Conservation (phyloP, 2,888 invertebrate genomes). For the Parnassius mnemosyne region DNA sequence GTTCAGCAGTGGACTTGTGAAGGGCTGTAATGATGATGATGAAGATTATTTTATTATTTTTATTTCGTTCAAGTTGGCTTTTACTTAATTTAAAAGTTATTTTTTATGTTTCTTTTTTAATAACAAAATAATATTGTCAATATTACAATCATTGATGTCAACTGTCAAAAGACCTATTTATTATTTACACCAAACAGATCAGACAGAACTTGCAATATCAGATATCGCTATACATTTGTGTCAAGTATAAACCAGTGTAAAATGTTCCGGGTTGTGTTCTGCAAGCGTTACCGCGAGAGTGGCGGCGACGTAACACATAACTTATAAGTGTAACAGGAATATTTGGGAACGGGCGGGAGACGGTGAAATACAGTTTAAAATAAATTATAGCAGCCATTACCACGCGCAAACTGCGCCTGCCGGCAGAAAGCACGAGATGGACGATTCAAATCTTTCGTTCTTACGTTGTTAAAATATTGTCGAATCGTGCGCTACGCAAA, state of each 20-base stretch:
- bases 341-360: slow-evolving; percentile 3
- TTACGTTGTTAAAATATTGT: not conserved
- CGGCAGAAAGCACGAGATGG: slow-evolving; percentile 3
- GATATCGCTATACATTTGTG: not conserved
- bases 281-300: not conserved
- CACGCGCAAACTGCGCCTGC: slow-evolving; percentile 6
- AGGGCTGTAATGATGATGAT: no score
- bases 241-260: slow-evolving; percentile 1
- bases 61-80: no score
- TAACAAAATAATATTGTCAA: no score
- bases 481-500: no score
- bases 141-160: no score
- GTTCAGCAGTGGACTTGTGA: no score
- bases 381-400: slow-evolving; percentile 14
- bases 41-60: no score
- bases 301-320: slow-evolving; percentile 14
- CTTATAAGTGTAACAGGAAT: slow-evolving; percentile 12
- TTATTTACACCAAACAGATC: no score
- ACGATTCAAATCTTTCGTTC: not conserved
- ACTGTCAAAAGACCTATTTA: no score
- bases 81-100: no score
- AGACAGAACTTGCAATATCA: not conserved
- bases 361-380: slow-evolving; percentile 10
- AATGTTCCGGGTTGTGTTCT: slow-evolving; percentile 1
- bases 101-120: no score